These are phyloP conservation scores for Xerus rutilus DNA, from an alignment of 2,797 vertebrate genomes.

Conservation along the genomic window DNA sequence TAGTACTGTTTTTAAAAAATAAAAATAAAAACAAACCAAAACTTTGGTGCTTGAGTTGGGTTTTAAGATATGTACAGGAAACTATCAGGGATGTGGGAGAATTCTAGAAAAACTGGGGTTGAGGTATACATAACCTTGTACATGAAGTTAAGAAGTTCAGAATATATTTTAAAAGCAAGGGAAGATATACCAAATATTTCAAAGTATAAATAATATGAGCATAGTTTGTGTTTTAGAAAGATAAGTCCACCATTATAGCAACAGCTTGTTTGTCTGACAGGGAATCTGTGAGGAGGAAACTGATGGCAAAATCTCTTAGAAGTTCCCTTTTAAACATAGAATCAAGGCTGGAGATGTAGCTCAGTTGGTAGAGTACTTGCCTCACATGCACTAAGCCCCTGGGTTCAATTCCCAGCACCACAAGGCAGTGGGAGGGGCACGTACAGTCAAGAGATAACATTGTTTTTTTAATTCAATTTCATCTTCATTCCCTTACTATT, in stretches of 20 bases:
- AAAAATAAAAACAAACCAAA: not conserved
- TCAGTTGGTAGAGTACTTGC: too few species aligned
- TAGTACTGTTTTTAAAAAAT: too few species aligned
- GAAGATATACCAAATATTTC: not conserved
- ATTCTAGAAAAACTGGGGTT: not conserved
- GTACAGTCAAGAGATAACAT: too few species aligned
- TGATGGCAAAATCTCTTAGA: not conserved
- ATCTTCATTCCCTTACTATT: not conserved
- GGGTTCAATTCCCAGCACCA: too few species aligned
- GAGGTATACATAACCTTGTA: not conserved
- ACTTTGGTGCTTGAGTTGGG: not conserved
- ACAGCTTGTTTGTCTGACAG: not conserved
- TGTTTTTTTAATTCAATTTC: not conserved
- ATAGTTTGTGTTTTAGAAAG: not conserved
- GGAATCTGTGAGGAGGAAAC: not conserved
- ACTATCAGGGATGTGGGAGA: not conserved
- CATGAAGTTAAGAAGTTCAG: not conserved
- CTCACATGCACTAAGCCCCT: too few species aligned
- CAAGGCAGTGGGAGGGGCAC: too few species aligned
- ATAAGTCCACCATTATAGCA: not conserved
- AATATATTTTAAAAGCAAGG: constrained; percentile 44
- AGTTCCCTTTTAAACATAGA: not conserved
- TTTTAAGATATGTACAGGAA: not conserved
- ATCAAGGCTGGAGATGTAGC: not conserved
- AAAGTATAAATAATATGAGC: not conserved